Percentiles rank a stretch among this genome's conserved stretches.
Evolutionary conservation across 2,113 vertebrate species (phyloP).

Genomic region (Solea senegalensis): DNA sequence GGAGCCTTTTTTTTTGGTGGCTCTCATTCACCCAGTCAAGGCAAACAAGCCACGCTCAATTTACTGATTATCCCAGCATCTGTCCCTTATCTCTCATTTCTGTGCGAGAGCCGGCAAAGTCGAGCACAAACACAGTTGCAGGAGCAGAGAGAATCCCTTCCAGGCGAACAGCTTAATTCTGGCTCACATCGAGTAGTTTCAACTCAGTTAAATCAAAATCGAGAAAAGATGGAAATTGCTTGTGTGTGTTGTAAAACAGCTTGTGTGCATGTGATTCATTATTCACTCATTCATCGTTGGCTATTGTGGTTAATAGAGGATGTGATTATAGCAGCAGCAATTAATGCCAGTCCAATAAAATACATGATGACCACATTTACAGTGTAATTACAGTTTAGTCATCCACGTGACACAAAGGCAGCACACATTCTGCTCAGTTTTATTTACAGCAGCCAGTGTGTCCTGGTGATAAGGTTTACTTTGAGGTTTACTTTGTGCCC

Average conservation of each 20-base stretch:
- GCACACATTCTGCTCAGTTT: conserved; percentile 24
- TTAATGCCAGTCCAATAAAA: conserved; percentile 60
- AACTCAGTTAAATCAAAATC: conserved; percentile 57
- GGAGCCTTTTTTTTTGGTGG: conserved; percentile 55
- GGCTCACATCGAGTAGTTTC: conserved; percentile 45
- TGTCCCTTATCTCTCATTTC: conserved; percentile 64
- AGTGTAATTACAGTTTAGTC: conserved; percentile 45
- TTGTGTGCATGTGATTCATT: conserved; percentile 43
- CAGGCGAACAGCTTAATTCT: conserved; percentile 31
- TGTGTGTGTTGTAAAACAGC: conserved; percentile 36
- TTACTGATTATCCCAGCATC: conserved; percentile 74
- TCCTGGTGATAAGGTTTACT: conserved; percentile 23
- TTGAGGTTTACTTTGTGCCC: conserved; percentile 8
- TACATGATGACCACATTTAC: conserved; percentile 54
- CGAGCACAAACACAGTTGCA: conserved; percentile 21
- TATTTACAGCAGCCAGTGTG: conserved; percentile 7
- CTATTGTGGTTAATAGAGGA: conserved; percentile 53
- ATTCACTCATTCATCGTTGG: conserved; percentile 31
- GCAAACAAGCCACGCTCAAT: conserved; percentile 74
- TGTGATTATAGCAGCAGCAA: conserved; percentile 53
- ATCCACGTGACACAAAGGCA: conserved; percentile 8
- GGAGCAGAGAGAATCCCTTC: conserved; percentile 28
- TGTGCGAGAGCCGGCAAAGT: conserved; percentile 30
- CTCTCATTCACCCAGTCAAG: conserved; percentile 73
- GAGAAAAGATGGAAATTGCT: conserved; percentile 38